phyloP scores from a whole-genome alignment of 2,113 vertebrate genomes.

The Crocuta crocuta region DNA sequence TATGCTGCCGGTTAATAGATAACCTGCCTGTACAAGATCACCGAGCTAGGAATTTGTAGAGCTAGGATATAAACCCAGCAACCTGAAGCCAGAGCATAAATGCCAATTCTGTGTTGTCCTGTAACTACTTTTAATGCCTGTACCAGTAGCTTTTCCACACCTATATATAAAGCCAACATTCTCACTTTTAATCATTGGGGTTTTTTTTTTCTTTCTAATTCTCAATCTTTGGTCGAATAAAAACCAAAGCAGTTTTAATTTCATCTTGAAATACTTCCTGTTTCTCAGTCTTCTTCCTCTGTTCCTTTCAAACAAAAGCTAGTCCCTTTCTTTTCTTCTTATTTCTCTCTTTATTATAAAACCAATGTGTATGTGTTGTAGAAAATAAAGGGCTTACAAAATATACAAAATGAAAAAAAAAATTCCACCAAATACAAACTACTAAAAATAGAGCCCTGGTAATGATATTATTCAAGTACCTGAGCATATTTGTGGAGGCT shows the following conservation, averaged over 20 bases:
- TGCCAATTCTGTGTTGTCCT: background rate
- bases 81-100: background rate
- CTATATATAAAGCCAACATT: slow-evolving; percentile 19
- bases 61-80: slow-evolving; percentile 29
- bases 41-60: slow-evolving; percentile 7
- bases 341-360: background rate
- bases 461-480: background rate
- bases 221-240: slow-evolving; percentile 56
- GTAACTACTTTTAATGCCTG: background rate
- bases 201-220: slow-evolving; percentile 46
- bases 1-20: slow-evolving; percentile 24
- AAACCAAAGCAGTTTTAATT: slow-evolving; percentile 66
- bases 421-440: background rate
- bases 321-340: background rate
- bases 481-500: background rate
- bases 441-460: background rate
- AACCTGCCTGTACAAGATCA: slow-evolving; percentile 34
- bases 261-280: slow-evolving; percentile 66
- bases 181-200: slow-evolving; percentile 55
- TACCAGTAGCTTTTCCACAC: background rate
- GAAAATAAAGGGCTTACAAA: slow-evolving; percentile 29
- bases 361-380: background rate
- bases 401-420: background rate
- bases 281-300: slow-evolving; percentile 51
- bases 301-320: slow-evolving; percentile 47